Base-by-base conservation (phyloP, 2,888 invertebrate genomes). In the Lasioglossum vierecki region DNA sequence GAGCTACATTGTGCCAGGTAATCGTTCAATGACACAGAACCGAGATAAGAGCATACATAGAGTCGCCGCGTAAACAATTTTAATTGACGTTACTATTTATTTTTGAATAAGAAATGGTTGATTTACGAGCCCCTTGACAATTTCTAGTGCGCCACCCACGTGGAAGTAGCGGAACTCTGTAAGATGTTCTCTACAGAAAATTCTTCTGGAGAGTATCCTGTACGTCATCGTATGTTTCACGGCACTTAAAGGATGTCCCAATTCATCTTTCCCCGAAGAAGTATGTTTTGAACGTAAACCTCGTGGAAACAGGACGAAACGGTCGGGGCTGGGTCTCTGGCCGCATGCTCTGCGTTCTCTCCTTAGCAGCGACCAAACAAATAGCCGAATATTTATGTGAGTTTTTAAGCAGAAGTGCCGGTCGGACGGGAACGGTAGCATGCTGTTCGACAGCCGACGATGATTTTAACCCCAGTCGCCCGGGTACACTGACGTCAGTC, bases 401-500 rank as follows among this genome's bases (percentile, higher is more conserved):
- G 85, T 85, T 86, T 79, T 78, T 81, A 26, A 26, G 53, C 80
- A 80, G 85, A 76, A 83, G 57, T 63, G 63, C 53, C 41, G 53
- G 60, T 3, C 84, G 66, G 66, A 83, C 30, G 79, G 73, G 49
- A 72, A 53, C 66, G 76, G 80, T 18, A 39, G 71, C 79, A 66
- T 70, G 74, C 82, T 60, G 76, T 84, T 87, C 88, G 88, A 82
- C 87, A 72, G 63, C 11, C 68, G 72, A 76, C 77, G 85, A 89
- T 88, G 85, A 89, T 88, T 80, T 74, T 77, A 88, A 44, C 78
- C 57, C 57, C 74, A 63, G 75, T 26, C 70, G 76, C 57, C 53
- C 39, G 41, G 79, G 71, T 60, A 73, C 85, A 80, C 85, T 82
- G 83, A 89, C 84, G 84, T 91, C 89, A 91, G 92, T 91, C 87